Percentiles rank a stretch among this genome's conserved stretches.
phyloP scores from a whole-genome alignment of 2,113 vertebrate species.

The Mastomys natalensis region DNA sequence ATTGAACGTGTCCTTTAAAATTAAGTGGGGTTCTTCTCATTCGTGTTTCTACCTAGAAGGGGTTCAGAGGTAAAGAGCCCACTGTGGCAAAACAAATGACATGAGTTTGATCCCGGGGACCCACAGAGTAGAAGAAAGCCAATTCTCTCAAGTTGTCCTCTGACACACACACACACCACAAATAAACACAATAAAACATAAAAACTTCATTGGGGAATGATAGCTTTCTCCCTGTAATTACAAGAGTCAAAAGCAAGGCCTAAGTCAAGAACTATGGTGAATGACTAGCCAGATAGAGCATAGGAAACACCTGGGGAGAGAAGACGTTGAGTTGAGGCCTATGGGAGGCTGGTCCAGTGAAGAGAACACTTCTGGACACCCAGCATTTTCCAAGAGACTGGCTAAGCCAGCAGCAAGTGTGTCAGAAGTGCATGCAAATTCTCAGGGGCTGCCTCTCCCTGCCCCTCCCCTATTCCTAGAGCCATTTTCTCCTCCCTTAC shows the following conservation, averaged over 20 bases:
- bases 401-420: not conserved
- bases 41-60: constrained; percentile 81
- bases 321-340: not conserved
- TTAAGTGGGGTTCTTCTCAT: constrained; percentile 83
- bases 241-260: constrained; percentile 18
- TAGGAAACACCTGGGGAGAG: not conserved
- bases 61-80: constrained; percentile 66
- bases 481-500: not conserved
- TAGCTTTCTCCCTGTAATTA: constrained; percentile 13
- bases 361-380: not conserved
- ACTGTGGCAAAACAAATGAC: not conserved
- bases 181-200: not conserved
- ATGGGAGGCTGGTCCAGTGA: rapidly evolving
- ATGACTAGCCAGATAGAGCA: not conserved
- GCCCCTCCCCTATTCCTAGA: not conserved
- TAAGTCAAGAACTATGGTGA: not conserved
- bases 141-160: not conserved
- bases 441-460: too few relatives aligned
- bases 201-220: constrained; percentile 69
- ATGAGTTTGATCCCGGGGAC: not conserved
- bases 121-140: not conserved
- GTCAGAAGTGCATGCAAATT: not conserved
- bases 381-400: not conserved
- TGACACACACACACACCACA: not conserved
- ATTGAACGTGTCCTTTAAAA: constrained; percentile 84